These are phyloP conservation scores for Lamellibrachia luymesi DNA, from an alignment of 1,140 invertebrate genomes.

Conservation along the genomic window DNA sequence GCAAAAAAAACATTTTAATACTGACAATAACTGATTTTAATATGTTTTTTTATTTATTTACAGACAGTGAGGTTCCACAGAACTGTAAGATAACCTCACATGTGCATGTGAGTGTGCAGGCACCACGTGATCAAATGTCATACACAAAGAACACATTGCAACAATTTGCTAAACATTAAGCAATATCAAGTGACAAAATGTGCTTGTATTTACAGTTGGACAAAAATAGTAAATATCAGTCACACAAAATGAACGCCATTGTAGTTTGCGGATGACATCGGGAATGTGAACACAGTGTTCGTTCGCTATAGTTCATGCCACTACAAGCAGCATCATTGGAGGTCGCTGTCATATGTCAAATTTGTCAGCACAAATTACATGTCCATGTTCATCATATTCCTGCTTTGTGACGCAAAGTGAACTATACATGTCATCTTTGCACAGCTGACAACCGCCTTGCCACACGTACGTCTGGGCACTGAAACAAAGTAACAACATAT, in stretches of 20 bases:
- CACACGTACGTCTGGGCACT: slow-evolving; percentile 67
- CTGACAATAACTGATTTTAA: neutral
- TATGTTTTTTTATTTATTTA: neutral
- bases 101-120: neutral
- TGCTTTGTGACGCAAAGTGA: slow-evolving; percentile 73
- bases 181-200: neutral
- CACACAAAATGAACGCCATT: neutral
- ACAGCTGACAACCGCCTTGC: slow-evolving; percentile 78
- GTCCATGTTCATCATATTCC: slow-evolving; percentile 86
- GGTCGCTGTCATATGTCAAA: slow-evolving; percentile 65
- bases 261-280: neutral
- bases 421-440: slow-evolving; percentile 72
- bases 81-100: neutral
- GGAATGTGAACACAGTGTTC: neutral
- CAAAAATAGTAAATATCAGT: neutral
- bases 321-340: neutral
- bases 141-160: neutral
- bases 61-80: neutral
- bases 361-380: slow-evolving; percentile 67
- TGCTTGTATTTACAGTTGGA: neutral
- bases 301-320: neutral
- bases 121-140: neutral
- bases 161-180: neutral
- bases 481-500: neutral
- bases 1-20: neutral